Evolutionary conservation across 2,113 vertebrate species (phyloP), one percentile per base, ranked within the genome.

Genomic region (Pimephales promelas): DNA sequence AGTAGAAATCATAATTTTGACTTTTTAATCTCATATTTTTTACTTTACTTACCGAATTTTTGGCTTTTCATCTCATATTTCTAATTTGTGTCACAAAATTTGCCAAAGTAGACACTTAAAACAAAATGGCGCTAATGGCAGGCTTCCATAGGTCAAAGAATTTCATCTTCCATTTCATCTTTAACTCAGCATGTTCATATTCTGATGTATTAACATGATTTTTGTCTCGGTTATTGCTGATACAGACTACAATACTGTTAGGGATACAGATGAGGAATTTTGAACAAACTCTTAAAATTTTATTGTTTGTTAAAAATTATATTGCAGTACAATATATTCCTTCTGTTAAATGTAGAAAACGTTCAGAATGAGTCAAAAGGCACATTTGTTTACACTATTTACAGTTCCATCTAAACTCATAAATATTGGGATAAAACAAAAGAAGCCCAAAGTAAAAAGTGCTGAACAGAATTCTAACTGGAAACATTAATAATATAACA

Each of bases 301-400:
- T 88, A 88, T 88, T 87, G 79, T 89, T 88, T 93, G 94, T 94
- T 95, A 94, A 95, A 95, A 92, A 92, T 92, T 90, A 94, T 94
- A 93, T 94, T 93, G 94, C 94, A 93, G 86, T 94, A 94, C 92
- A 91, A 94, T 95, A 95, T 94, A 95, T 91, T 94, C 92, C 92
- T 88, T 88, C 87, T 86, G 91, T 92, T 96, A 94, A 95, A 94
- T 94, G 95, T 97, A 97, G 95, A 97, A 98, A 98, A 98, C 92
- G 88, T 93, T 92, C 94, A 94, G 95, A 96, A 96, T 95, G 96
- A 96, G 95, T 97, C 90, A 93, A 95, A 99, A 98, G 97, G 97
- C 97, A 97, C 96, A 92, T 96, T 93, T 97, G 91, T 97, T 94
- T 98, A 98, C 96, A 98, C 93, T 97, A 98, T 98, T 86, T 98